phyloP scores from a whole-genome alignment of 30 jellyfish, hydroid and myxozoan genomes.

The Sanderia malayensis region DNA sequence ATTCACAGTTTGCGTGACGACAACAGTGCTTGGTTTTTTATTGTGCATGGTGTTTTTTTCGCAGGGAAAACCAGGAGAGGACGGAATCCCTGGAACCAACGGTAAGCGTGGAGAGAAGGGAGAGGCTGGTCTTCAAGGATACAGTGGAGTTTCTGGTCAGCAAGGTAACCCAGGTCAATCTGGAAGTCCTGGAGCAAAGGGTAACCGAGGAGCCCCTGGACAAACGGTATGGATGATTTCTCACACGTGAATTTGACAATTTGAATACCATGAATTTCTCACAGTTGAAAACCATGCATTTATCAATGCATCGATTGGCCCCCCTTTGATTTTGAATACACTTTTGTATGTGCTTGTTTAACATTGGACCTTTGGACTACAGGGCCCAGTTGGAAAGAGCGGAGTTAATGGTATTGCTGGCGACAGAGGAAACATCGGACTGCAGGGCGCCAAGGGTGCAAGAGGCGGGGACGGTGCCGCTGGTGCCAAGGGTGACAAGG shows the following conservation, averaged over 20 bases:
- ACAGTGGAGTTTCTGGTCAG: constrained; percentile 48
- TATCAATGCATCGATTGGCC: too few relatives aligned
- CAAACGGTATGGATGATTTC: constrained; percentile 4
- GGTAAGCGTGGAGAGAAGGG: constrained; percentile 89
- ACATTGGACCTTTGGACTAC: too few relatives aligned
- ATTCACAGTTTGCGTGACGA: too few relatives aligned
- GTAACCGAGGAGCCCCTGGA: constrained; percentile 81
- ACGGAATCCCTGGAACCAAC: constrained; percentile 76
- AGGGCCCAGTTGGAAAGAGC: constrained; percentile 44
- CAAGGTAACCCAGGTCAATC: constrained; percentile 79
- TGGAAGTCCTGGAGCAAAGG: constrained; percentile 68
- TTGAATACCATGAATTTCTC: too few relatives aligned
- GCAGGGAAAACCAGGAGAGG: constrained; percentile 60
- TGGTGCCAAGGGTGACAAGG: constrained; percentile 89
- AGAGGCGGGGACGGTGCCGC: constrained; percentile 58
- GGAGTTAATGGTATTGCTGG: constrained; percentile 57
- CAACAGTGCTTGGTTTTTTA: neutral
- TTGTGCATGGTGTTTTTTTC: neutral
- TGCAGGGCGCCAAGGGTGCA: constrained; percentile 73
- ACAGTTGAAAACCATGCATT: too few relatives aligned
- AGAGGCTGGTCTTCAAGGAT: constrained; percentile 60
- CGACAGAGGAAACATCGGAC: constrained; percentile 73
- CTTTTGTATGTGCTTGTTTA: too few relatives aligned
- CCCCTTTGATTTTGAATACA: too few relatives aligned
- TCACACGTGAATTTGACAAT: too few relatives aligned